Evolutionary conservation across 2,797 vertebrate species (phyloP).

Genomic region (Acrocephalus scirpaceus): DNA sequence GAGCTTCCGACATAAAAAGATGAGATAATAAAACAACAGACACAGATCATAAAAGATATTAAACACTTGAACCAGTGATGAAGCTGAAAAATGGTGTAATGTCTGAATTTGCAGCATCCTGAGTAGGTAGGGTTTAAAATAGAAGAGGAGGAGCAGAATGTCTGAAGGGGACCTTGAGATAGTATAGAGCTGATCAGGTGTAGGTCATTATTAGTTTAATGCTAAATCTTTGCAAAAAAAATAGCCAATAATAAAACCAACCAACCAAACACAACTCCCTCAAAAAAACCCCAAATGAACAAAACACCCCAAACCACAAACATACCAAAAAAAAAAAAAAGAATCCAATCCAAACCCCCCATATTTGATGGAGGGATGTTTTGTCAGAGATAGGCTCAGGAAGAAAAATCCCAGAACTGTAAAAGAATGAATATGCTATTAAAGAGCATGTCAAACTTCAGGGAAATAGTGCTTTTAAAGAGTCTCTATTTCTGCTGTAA

Average conservation of each 20-base stretch:
- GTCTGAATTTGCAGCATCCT: background rate
- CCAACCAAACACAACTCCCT: background rate
- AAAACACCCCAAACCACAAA: background rate
- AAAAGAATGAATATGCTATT: background rate
- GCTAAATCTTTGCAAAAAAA: background rate
- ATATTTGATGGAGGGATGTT: background rate
- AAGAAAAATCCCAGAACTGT: background rate
- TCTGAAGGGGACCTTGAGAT: background rate
- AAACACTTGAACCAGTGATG: background rate
- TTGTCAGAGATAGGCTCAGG: background rate
- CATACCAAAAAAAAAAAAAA: background rate
- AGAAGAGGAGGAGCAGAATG: background rate
- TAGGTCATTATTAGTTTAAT: background rate
- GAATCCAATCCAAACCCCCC: fast-evolving
- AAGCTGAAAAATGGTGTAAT: background rate
- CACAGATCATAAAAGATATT: background rate
- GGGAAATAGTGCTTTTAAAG: background rate
- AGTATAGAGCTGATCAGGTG: background rate
- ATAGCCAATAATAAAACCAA: background rate
- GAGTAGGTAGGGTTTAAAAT: background rate
- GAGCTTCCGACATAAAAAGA: background rate
- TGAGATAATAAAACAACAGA: background rate
- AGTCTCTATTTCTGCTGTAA: background rate
- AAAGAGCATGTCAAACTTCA: background rate
- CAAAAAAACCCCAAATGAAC: fast-evolving